These are phyloP conservation scores for Dolichotis patagonum DNA, from an alignment of 2,113 vertebrate genomes.

Conservation along the genomic window DNA sequence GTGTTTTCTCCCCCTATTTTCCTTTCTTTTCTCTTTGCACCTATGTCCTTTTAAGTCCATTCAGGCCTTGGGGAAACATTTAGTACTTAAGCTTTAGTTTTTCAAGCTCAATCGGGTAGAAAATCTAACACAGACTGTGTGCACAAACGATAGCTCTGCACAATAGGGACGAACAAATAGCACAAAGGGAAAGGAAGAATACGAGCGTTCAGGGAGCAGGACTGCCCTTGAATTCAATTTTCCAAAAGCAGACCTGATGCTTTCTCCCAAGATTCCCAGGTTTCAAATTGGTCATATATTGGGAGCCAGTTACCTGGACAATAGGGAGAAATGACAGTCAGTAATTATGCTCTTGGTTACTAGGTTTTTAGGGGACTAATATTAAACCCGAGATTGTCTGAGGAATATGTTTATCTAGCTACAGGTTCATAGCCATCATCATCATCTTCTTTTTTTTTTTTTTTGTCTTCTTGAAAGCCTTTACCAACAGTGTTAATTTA, in stretches of 20 bases:
- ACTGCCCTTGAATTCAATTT: constrained; percentile 88
- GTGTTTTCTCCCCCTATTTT: constrained; percentile 80
- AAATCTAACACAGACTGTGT: constrained; percentile 90
- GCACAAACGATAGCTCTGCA: constrained; percentile 85
- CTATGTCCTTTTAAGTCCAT: constrained; percentile 85
- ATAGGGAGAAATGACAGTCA: constrained; percentile 77
- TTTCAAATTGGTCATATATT: constrained; percentile 84
- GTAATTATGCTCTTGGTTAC: constrained; percentile 86
- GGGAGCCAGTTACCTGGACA: constrained; percentile 84
- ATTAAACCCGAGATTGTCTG: constrained; percentile 84
- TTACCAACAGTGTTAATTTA: constrained; percentile 77
- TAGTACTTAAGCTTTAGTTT: constrained; percentile 89
- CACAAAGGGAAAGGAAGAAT: constrained; percentile 89
- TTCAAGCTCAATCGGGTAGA: constrained; percentile 91
- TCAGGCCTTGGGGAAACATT: constrained; percentile 91
- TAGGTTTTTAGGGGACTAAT: constrained; percentile 82
- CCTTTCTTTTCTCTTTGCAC: constrained; percentile 83
- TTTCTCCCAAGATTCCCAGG: constrained; percentile 89
- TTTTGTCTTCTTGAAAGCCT: constrained; percentile 78
- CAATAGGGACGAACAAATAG: constrained; percentile 83
- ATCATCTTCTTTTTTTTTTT: too few relatives aligned
- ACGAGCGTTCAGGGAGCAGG: constrained; percentile 85
- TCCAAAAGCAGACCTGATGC: constrained; percentile 83
- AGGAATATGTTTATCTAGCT: constrained; percentile 81
- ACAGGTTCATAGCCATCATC: constrained; percentile 76